Conservation (phyloP, 2,113 vertebrate species). For the Sisor rabdophorus region DNA sequence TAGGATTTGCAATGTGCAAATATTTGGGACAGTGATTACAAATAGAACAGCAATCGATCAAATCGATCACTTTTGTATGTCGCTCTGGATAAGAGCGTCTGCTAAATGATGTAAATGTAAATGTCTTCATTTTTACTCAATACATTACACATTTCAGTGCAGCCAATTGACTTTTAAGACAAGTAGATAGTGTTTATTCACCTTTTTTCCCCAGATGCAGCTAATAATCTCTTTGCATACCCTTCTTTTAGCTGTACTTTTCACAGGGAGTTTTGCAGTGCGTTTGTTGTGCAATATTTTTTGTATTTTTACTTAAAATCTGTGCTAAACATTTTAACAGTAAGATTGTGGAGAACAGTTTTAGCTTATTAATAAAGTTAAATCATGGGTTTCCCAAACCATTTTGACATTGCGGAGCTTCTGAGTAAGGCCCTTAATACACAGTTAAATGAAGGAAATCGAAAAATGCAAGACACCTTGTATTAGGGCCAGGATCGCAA, state of each 20-base stretch:
- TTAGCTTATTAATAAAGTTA: no score
- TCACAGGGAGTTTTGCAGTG: slow-evolving; percentile 37
- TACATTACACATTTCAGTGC: slow-evolving; percentile 21
- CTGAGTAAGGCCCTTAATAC: no score
- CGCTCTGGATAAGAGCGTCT: no score
- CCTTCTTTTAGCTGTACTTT: slow-evolving; percentile 28
- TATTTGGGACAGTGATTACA: slow-evolving; percentile 4
- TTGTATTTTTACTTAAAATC: slow-evolving; percentile 3
- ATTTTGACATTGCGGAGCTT: no score
- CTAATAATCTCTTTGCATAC: slow-evolving; percentile 36
- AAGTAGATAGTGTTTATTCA: slow-evolving; percentile 12
- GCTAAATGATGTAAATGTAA: no score
- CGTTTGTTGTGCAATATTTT: slow-evolving; percentile 31
- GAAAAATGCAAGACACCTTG: no score
- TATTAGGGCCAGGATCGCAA: no score
- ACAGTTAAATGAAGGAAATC: no score
- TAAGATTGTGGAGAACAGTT: no score
- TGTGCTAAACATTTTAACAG: neutral
- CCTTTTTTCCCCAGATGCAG: slow-evolving; percentile 31
- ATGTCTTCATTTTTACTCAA: slow-evolving; percentile 40
- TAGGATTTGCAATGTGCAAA: slow-evolving; percentile 21
- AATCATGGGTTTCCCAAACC: no score
- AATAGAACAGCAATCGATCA: slow-evolving; percentile 26
- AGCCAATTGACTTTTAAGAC: slow-evolving; percentile 41
- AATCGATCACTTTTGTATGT: no score